phyloP scores from a whole-genome alignment of 2,797 vertebrate genomes.

The Phrynocephalus forsythii region DNA sequence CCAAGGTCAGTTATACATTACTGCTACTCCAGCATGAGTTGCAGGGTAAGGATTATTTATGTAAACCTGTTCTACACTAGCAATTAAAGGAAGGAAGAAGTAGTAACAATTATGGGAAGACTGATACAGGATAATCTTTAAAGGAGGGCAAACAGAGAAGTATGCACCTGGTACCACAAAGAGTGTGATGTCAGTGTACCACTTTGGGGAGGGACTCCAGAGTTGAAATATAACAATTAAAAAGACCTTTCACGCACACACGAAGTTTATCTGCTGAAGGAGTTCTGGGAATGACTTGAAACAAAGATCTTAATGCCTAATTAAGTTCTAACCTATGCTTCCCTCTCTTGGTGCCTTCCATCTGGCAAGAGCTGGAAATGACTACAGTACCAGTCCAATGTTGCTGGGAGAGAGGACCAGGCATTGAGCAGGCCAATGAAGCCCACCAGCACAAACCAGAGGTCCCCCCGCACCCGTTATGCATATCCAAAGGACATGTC shows the following conservation, averaged over 20 bases:
- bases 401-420: background rate
- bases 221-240: background rate
- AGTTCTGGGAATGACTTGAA: background rate
- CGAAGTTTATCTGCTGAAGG: too few species aligned
- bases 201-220: background rate
- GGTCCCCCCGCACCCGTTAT: background rate
- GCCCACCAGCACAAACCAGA: background rate
- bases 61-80: background rate
- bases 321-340: background rate
- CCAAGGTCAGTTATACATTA: background rate
- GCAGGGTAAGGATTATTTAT: background rate
- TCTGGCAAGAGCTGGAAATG: background rate
- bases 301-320: background rate
- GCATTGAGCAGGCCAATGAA: too few species aligned
- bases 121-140: background rate
- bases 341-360: background rate
- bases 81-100: background rate
- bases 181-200: background rate
- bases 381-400: background rate
- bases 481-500: background rate
- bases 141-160: background rate
- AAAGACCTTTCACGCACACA: background rate
- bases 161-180: background rate
- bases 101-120: background rate
- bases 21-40: background rate